A percentile compares a stretch with the other conserved stretches of the same genome.
phyloP scores from a whole-genome alignment of 2,888 invertebrate species.

The Drepanosiphum platanoidis region DNA sequence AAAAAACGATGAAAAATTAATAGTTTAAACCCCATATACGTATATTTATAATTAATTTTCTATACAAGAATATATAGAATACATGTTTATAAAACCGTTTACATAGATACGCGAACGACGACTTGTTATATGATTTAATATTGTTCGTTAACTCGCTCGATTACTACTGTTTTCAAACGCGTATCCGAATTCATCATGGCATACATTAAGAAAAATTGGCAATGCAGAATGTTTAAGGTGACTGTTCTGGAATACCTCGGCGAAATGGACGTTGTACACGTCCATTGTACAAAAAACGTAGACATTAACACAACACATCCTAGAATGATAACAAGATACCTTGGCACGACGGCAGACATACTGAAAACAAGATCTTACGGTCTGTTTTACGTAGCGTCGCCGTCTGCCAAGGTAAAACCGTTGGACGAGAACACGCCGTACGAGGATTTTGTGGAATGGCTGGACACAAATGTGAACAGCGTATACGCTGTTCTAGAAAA shows the following conservation, averaged over 20 bases:
- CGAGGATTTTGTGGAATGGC: slow-evolving; percentile 25
- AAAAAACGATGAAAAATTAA: too few relatives aligned
- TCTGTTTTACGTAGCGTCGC: slow-evolving; percentile 6
- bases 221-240: neutral
- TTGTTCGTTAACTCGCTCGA: too few relatives aligned
- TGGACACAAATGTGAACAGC: neutral
- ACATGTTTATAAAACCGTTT: neutral
- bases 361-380: neutral
- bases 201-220: neutral
- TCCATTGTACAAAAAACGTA: neutral
- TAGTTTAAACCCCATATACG: too few relatives aligned
- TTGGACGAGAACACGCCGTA: neutral
- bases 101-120: neutral
- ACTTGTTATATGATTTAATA: neutral
- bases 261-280: neutral
- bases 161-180: too few relatives aligned
- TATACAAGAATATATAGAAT: too few relatives aligned
- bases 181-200: too few relatives aligned
- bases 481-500: slow-evolving; percentile 12
- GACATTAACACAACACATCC: neutral
- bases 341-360: neutral
- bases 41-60: too few relatives aligned
- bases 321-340: neutral
- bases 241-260: slow-evolving; percentile 11
- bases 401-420: neutral